Evolutionary conservation across 2,888 invertebrate species (phyloP), one percentile per base, ranked within the genome.

Genomic region (Operophtera brumata): DNA sequence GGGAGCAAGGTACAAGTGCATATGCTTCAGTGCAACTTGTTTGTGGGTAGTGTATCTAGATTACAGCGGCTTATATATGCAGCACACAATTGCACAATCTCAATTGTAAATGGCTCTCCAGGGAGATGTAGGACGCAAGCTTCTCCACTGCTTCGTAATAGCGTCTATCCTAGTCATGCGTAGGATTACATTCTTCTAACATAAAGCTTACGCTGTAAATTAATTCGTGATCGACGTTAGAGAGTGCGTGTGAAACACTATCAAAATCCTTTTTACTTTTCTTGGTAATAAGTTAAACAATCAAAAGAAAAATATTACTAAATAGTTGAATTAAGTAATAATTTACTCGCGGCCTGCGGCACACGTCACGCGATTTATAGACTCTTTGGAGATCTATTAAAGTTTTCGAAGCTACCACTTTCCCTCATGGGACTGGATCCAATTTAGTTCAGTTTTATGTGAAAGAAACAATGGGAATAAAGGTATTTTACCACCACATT

Each of bases 11-110:
- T 67, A 67, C 63, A 57, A 50, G 61, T 61, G 62, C 67, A 64
- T n/a, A n/a, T n/a, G 70, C 66, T 63, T 65, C 62, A 60, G 61
- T 56, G 50, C 54, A 59, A 60, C 63, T 62, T 56, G 62, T 61
- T 59, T 55, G 55, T 66, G 57, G 63, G 59, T 57, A 59, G 63
- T 66, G 70, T 65, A 64, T 64, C 69, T 67, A 76, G 74, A 77
- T 76, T 75, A 75, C 67, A 72, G 66, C 69, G 62, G 65, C 70
- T 78, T 59, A 75, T 72, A 77, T 76, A 79, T 75, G 72, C 76
- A 73, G 70, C 67, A 61, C 61, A 56, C 54, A 59, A 69, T 82
- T 85, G 74, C 80, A 80, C 79, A 84, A 85, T 77, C 64, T 63
- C 49, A 67, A 67, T 70, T 71, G 65, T 65, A 67, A 69, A 65